Base-by-base conservation (phyloP, 2,113 vertebrate species). In the Lophura nycthemera region DNA sequence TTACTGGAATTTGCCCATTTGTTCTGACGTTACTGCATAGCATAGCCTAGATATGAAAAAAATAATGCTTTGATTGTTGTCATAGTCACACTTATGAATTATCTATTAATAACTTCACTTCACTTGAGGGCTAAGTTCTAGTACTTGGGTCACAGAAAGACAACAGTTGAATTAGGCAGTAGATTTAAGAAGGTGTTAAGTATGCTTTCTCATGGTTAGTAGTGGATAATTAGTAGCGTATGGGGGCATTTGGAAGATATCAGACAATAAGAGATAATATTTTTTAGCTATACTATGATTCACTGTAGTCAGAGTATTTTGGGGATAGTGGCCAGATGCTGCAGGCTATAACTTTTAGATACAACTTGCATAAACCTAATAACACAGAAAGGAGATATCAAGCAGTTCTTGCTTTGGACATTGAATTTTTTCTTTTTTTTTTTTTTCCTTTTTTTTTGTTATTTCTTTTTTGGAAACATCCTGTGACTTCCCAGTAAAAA, bases 281-380 rank as follows among this genome's bases (percentile, higher is more conserved):
- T 80, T 75, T 32, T 74, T 63, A 61, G 24, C 17, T 24, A 57
- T 9, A 0, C 36, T 45, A 4, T 29, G 45, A 29, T 75, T 72
- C 8, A 13, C 25, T 3, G 0, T 15, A 30, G 17, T 45, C 34
- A 67, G 11, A 24, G 13, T 43, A 22, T 18, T 7, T 14, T 5
- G 2, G 5, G 42, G 11, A 11, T 38, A 42, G 29, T 18, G 5
- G 9, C 9, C 38, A 69, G 60, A 42, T 50, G 75, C 30, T 60
- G 9, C 24, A 52, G 34, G 29, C 10, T 89, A 1, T n/a, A 29
- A 50, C 38, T 77, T 43, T 43, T 73, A 52, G 19, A 27, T 8
- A 22, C 3, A 19, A 8, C 13, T 59, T 29, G 6, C 4, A 24
- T 75, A 54, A 54, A 56, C 16, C 14, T 45, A 22, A 59, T 42